These are phyloP conservation scores for Penelope pileata DNA, from an alignment of 2,113 vertebrate genomes.

Conservation along the genomic window DNA sequence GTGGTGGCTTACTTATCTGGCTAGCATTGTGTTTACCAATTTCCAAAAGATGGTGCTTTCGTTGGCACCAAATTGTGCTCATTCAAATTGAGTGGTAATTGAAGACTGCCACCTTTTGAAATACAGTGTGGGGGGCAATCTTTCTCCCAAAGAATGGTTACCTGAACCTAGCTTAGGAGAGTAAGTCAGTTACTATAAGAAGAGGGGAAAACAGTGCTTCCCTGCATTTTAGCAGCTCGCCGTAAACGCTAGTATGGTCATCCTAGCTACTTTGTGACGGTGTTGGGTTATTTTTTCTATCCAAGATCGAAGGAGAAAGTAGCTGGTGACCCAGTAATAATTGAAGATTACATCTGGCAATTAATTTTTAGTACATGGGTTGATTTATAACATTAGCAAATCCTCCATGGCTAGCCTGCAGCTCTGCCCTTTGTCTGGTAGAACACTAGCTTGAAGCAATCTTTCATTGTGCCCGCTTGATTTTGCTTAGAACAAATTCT, in stretches of 20 bases:
- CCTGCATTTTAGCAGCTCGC: background rate
- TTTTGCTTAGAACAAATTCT: constrained; percentile 35
- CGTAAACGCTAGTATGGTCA: background rate
- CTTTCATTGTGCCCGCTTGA: background rate
- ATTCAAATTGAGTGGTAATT: background rate
- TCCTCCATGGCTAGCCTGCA: constrained; percentile 32
- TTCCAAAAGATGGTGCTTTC: background rate
- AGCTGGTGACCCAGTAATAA: constrained; percentile 8
- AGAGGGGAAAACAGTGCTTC: background rate
- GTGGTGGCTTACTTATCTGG: background rate
- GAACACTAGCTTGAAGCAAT: constrained; percentile 27
- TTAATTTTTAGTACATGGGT: constrained; percentile 41
- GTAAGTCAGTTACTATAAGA: background rate
- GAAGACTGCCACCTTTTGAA: background rate
- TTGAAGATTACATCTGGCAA: constrained; percentile 34
- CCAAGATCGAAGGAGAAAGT: background rate
- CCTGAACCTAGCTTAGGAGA: background rate
- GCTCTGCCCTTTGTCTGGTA: constrained; percentile 45
- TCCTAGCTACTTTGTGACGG: background rate
- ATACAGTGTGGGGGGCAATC: background rate
- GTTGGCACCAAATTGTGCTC: background rate
- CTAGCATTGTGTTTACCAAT: background rate
- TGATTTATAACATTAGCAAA: constrained; percentile 49
- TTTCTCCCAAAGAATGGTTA: background rate
- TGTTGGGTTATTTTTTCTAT: background rate